Base-by-base conservation (phyloP, 2,888 invertebrate genomes). In the Ditylenchus weischeri region DNA sequence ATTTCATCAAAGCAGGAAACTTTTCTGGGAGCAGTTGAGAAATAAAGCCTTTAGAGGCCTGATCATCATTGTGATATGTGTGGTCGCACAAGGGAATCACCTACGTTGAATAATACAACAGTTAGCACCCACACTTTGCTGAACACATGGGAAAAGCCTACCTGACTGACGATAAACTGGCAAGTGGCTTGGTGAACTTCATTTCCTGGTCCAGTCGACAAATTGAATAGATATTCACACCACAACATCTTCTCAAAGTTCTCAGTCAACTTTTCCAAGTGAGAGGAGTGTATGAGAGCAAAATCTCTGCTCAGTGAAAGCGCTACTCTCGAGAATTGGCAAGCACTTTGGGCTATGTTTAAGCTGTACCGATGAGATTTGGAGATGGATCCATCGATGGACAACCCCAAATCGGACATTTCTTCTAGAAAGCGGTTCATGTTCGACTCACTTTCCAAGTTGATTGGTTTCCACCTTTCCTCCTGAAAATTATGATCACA, bases 391-490 rank as follows among this genome's bases (percentile, higher is more conserved):
- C 58, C 36, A 21, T 60, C 49, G 15, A 67, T 54, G 51, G 65
- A 43, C 51, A 82, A 70, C 19, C 76, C 78, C 13, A 81, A 65
- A 65, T 82, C 82, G n/a, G 79, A 75, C 69, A 81, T 73, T 50
- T 85, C 85, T 57, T 83, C 83, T 13, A 85, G 79, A 68, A 84
- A 84, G 57, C 89, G 88, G 69, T 87, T 87, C 29, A 90, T 86
- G 65, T 88, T 88, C 2, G 87, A 87, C 84, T 89, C 89, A 10
- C 89, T 89, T 76, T 89, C 88, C 83, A 91, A 88, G 84, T 91
- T 90, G 73, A 84, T 83, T 2, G 91, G 91, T 48, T 89, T 88
- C 91, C 93, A 93, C 73, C 88, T 88, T 80, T 93, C 93, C 83
- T 93, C 92, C 64, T 88, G 84, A 62, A 72, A 72, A 29, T 15